phyloP scores from a whole-genome alignment of 2,113 vertebrate genomes.

The Rhineura floridana region DNA sequence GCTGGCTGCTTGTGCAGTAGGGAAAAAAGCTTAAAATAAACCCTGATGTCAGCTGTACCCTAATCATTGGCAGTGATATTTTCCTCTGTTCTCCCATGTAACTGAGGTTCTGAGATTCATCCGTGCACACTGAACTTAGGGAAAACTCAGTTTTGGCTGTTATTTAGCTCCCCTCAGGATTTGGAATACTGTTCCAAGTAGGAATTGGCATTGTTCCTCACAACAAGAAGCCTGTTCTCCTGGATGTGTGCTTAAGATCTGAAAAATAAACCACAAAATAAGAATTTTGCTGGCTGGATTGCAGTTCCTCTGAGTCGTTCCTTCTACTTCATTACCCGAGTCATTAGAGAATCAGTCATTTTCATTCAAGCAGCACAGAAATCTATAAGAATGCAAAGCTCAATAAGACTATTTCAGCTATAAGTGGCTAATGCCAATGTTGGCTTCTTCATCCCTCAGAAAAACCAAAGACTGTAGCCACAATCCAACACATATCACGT shows the following conservation, averaged over 20 bases:
- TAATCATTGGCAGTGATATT: conserved; percentile 37
- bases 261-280: conserved; percentile 36
- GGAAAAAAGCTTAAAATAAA: no score
- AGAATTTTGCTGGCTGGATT: neutral
- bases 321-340: neutral
- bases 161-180: neutral
- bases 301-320: neutral
- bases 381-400: neutral
- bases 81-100: conserved; percentile 38
- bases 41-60: neutral
- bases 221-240: neutral
- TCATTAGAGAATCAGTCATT: conserved; percentile 25
- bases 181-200: conserved; percentile 15
- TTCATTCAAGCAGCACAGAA: conserved; percentile 28
- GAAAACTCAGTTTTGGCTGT: conserved; percentile 11
- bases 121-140: neutral
- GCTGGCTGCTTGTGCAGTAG: no score
- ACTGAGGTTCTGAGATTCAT: conserved; percentile 27
- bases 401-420: neutral
- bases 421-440: neutral
- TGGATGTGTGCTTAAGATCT: conserved; percentile 11
- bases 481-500: neutral
- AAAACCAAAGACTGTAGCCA: neutral
- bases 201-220: conserved; percentile 26
- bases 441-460: neutral